These are phyloP conservation scores for Carollia perspicillata DNA, from an alignment of 2,113 vertebrate genomes.

Conservation along the genomic window DNA sequence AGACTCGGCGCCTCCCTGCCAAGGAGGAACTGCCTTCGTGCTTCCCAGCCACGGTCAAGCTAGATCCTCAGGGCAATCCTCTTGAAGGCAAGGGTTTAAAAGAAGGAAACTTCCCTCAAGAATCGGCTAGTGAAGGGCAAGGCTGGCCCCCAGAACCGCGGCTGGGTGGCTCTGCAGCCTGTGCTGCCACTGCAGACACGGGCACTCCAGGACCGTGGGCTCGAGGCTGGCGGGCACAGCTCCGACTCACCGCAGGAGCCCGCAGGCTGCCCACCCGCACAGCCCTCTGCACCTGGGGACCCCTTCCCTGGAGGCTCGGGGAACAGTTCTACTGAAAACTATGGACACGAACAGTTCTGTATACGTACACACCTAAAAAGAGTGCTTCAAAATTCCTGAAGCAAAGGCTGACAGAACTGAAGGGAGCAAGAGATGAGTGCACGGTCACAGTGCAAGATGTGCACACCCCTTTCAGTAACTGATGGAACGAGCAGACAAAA, in stretches of 20 bases:
- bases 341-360: not conserved
- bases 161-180: not conserved
- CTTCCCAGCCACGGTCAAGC: not conserved
- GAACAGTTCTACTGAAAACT: not conserved
- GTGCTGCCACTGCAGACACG: not conserved
- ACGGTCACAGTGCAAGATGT: not conserved
- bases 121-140: not conserved
- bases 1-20: not conserved
- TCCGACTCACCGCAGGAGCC: not conserved
- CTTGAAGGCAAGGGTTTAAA: not conserved
- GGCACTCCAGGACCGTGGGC: no score
- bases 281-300: not conserved
- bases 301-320: no score
- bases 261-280: accelerated
- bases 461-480: not conserved
- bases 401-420: not conserved
- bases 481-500: not conserved
- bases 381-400: not conserved
- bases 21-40: not conserved
- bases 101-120: constrained; percentile 14
- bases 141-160: not conserved
- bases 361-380: not conserved
- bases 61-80: not conserved
- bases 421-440: not conserved
- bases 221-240: not conserved